These are phyloP conservation scores for Hylaeus anthracinus DNA, from an alignment of 1,140 invertebrate genomes.

Conservation along the genomic window DNA sequence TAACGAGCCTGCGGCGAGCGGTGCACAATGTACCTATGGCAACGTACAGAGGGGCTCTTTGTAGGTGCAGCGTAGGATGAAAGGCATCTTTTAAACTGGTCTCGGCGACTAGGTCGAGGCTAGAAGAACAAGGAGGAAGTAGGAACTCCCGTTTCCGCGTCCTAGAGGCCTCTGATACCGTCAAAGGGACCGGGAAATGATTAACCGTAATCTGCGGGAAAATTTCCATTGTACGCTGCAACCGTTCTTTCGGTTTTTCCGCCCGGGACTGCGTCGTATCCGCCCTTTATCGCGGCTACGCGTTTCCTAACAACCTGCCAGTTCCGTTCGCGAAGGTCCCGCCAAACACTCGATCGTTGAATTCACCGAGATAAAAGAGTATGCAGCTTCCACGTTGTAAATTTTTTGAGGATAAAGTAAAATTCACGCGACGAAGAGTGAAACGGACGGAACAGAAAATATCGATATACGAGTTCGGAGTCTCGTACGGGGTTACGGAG, in stretches of 20 bases:
- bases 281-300: neutral
- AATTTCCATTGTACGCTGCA: constrained; percentile 23
- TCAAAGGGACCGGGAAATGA: constrained; percentile 37
- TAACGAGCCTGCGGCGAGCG: constrained; percentile 12
- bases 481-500: neutral
- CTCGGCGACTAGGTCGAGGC: constrained; percentile 22
- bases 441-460: too few species aligned
- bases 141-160: constrained; percentile 55
- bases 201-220: constrained; percentile 44
- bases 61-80: constrained; percentile 34
- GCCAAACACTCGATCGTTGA: too few species aligned
- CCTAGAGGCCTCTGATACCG: constrained; percentile 8
- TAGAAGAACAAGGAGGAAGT: constrained; percentile 14
- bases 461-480: neutral
- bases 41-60: constrained; percentile 30
- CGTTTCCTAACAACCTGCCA: neutral
- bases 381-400: too few species aligned
- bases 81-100: constrained; percentile 59
- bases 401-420: too few species aligned
- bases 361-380: too few species aligned
- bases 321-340: neutral
- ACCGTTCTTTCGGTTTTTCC: neutral
- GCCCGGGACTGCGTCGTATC: neutral
- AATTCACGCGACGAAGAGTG: too few species aligned
- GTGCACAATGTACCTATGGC: constrained; percentile 19